Conservation (phyloP, 2,797 vertebrate species). For the Scarus forsteni region DNA sequence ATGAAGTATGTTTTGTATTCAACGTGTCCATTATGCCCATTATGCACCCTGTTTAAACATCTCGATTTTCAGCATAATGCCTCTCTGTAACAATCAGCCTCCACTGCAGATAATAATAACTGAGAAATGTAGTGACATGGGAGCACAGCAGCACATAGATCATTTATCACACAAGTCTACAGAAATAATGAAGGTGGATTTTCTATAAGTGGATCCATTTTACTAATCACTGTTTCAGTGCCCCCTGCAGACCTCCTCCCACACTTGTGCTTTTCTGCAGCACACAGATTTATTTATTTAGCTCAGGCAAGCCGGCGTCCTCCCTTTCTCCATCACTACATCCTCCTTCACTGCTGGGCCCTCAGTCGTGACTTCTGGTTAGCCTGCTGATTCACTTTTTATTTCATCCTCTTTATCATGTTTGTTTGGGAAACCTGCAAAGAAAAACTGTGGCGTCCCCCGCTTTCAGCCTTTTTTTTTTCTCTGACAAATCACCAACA, state of each 20-base stretch:
- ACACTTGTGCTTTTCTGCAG: slow-evolving; percentile 62
- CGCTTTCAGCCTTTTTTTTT: slow-evolving; percentile 1
- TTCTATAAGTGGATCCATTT: slow-evolving; percentile 65
- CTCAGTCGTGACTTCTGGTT: slow-evolving; percentile 24
- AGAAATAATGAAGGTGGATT: slow-evolving; percentile 62
- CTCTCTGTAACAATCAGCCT: not conserved
- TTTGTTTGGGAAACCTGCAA: slow-evolving; percentile 4
- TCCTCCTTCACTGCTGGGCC: slow-evolving; percentile 4
- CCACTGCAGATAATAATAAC: slow-evolving; percentile 1
- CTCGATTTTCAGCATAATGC: slow-evolving; percentile 15
- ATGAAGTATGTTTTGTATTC: slow-evolving; percentile 11
- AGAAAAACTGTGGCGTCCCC: not conserved
- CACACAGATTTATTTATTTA: slow-evolving; percentile 65
- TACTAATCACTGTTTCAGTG: slow-evolving; percentile 71
- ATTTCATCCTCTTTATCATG: not conserved
- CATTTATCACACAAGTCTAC: slow-evolving; percentile 37
- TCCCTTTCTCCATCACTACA: slow-evolving; percentile 18
- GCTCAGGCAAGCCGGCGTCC: slow-evolving; percentile 36
- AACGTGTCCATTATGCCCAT: slow-evolving; percentile 5
- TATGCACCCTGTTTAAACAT: slow-evolving; percentile 11
- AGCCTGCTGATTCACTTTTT: slow-evolving; percentile 25
- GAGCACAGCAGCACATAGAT: slow-evolving; percentile 14
- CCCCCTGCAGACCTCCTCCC: slow-evolving; percentile 68
- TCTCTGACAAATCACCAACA: slow-evolving; percentile 9
- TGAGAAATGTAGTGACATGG: slow-evolving; percentile 20